Conservation (phyloP, 2,797 vertebrate species). For the Cheirogaleus major region DNA sequence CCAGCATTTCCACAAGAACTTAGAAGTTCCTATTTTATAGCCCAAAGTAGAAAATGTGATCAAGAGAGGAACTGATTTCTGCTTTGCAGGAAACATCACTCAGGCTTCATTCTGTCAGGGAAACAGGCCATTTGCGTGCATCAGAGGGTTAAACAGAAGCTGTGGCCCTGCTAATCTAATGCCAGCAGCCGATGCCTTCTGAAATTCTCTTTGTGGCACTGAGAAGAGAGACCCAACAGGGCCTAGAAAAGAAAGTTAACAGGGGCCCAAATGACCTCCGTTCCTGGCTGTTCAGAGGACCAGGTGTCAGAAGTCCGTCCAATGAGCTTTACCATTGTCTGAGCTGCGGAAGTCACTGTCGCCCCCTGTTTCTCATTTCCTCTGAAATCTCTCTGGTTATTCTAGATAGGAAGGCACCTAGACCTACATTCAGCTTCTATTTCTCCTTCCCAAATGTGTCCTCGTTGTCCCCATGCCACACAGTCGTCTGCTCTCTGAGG, state of each 20-base stretch:
- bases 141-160: neutral
- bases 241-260: neutral
- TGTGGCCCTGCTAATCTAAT: neutral
- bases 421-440: neutral
- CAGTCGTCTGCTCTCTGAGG: neutral
- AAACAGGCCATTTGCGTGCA: neutral
- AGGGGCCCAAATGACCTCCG: neutral
- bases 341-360: neutral
- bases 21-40: neutral
- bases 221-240: neutral
- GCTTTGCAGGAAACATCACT: neutral
- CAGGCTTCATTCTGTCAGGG: neutral
- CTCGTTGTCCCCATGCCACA: neutral
- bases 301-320: neutral
- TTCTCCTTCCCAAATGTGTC: neutral
- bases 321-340: neutral
- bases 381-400: neutral
- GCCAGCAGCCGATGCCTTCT: neutral
- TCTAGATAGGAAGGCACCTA: neutral
- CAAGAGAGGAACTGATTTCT: neutral
- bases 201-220: neutral
- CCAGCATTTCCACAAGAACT: neutral
- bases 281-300: neutral
- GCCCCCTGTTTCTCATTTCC: neutral
- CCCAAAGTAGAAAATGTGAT: neutral